Conservation (phyloP, 2,888 invertebrate genomes). For the Muschampia plurimacula region DNA sequence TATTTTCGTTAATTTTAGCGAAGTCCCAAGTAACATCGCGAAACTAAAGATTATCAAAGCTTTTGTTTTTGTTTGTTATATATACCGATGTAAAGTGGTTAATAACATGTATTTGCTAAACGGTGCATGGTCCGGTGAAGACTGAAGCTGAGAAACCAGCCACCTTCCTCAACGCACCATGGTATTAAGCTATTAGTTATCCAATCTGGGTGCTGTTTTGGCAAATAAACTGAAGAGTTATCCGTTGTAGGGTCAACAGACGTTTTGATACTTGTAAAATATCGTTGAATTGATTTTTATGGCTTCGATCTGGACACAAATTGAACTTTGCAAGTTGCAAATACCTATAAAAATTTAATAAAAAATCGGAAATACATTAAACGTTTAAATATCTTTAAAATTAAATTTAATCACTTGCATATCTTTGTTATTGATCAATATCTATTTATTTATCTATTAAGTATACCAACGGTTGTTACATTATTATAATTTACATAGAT, state of each 20-base stretch:
- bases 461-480: too few species aligned
- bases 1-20: neutral
- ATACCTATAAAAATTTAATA: too few species aligned
- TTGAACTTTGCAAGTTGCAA: too few species aligned
- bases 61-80: slow-evolving; percentile 64
- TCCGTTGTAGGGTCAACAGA: slow-evolving; percentile 29
- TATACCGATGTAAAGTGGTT: slow-evolving; percentile 59
- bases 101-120: slow-evolving; percentile 76
- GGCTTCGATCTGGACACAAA: too few species aligned
- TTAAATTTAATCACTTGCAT: too few species aligned
- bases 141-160: slow-evolving; percentile 75
- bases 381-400: too few species aligned
- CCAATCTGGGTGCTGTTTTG: slow-evolving; percentile 68
- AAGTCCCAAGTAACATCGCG: neutral
- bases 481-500: too few species aligned
- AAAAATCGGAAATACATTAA: too few species aligned
- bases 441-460: too few species aligned
- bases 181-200: slow-evolving; percentile 85
- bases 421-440: too few species aligned
- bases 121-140: slow-evolving; percentile 55
- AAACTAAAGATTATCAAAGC: slow-evolving; percentile 22
- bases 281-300: neutral
- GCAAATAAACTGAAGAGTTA: slow-evolving; percentile 52
- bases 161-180: slow-evolving; percentile 73
- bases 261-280: slow-evolving; percentile 36